Conservation (phyloP, 2,888 invertebrate species). For the Gordius sp. region DNA sequence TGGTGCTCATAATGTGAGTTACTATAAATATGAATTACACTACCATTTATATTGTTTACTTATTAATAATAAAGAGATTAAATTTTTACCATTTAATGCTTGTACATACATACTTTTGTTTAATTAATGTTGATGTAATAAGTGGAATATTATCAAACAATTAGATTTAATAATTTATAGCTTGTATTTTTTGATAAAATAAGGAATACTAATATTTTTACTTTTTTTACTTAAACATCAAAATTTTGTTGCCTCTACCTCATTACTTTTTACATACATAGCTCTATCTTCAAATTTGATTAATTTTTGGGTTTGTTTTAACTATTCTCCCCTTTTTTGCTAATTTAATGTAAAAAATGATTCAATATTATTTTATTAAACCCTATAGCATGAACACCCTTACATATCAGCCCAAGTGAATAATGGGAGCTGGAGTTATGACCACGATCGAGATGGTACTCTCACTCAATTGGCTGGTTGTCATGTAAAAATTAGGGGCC, state of each 20-base stretch:
- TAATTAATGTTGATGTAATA: no score
- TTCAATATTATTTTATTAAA: conserved; percentile 19
- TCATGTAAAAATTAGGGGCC: conserved; percentile 72
- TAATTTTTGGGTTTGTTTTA: no score
- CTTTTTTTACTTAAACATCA: no score
- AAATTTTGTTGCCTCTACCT: no score
- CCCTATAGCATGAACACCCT: conserved; percentile 68
- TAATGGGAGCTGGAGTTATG: conserved; percentile 75
- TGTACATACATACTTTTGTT: no score
- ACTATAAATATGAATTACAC: background rate
- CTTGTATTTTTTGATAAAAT: no score
- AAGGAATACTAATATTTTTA: no score
- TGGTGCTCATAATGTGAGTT: conserved; percentile 74
- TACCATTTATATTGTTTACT: conserved; percentile 16
- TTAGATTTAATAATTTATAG: no score
- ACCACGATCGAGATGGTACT: conserved; percentile 91
- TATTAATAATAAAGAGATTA: conserved; percentile 3
- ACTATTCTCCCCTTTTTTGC: no score
- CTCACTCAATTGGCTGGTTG: conserved; percentile 89
- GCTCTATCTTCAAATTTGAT: no score
- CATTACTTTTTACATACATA: no score
- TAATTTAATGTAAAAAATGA: background rate
- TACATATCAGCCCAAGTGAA: conserved; percentile 93
- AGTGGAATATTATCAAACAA: no score
- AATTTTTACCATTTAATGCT: background rate